Evolutionary conservation across 2,888 invertebrate species (phyloP).

Genomic region (Nycteola revayana): DNA sequence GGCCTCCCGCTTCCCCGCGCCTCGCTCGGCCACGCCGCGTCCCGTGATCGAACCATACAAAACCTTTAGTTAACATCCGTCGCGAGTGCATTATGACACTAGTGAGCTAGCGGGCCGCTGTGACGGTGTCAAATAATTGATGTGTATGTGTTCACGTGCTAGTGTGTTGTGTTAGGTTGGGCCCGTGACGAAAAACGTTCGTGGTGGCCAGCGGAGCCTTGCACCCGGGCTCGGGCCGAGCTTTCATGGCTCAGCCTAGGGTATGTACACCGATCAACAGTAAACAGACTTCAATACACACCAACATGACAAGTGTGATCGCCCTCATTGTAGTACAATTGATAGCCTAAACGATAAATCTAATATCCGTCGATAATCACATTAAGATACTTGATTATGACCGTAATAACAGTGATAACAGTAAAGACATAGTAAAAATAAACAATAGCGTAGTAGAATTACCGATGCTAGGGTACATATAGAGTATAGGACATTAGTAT

Average conservation of each 20-base stretch:
- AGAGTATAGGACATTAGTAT: constrained; percentile 19
- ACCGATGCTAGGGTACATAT: constrained; percentile 3
- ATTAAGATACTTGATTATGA: constrained; percentile 39
- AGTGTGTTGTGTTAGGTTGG: constrained; percentile 76
- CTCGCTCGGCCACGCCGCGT: constrained; percentile 79
- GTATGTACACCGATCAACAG: constrained; percentile 80
- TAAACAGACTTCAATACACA: constrained; percentile 33
- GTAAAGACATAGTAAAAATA: constrained; percentile 31
- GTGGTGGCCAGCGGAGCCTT: constrained; percentile 81
- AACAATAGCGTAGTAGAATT: constrained; percentile 10
- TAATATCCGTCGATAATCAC: constrained; percentile 36
- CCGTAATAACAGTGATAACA: constrained; percentile 34
- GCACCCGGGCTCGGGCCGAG: constrained; percentile 86
- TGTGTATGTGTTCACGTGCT: constrained; percentile 79
- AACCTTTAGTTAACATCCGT: constrained; percentile 55
- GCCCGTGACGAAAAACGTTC: constrained; percentile 77
- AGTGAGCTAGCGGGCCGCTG: constrained; percentile 81
- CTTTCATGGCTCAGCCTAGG: constrained; percentile 95
- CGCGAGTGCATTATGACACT: constrained; percentile 82
- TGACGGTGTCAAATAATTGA: constrained; percentile 74
- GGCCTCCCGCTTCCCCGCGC: constrained; percentile 81
- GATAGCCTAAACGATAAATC: constrained; percentile 38
- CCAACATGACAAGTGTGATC: constrained; percentile 22
- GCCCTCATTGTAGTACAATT: constrained; percentile 31
- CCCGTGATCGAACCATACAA: constrained; percentile 60